Evolutionary conservation across 1,140 invertebrate genomes (phyloP).

Genomic region (Argopecten irradians): DNA sequence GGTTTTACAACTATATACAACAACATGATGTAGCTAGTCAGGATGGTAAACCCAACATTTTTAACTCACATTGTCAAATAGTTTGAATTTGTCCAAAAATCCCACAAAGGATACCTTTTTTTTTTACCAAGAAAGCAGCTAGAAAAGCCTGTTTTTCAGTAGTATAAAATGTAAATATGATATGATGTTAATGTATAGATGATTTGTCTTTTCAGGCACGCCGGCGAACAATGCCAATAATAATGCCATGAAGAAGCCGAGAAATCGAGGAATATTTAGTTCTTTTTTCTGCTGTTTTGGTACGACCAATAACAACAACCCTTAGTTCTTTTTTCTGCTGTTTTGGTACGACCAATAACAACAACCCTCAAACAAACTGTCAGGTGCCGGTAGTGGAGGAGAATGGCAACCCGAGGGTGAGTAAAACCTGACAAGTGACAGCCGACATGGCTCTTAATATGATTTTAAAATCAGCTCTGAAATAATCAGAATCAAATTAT

Average conservation of each 20-base stretch:
- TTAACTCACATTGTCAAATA: no score
- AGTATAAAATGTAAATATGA: no score
- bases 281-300: conserved; percentile 92
- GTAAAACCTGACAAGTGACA: conserved; percentile 28
- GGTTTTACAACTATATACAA: not conserved
- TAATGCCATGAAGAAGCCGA: conserved; percentile 81
- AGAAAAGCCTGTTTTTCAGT: no score
- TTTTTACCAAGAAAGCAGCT: no score
- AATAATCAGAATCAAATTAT: no score
- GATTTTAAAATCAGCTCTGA: not conserved
- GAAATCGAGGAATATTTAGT: conserved; percentile 86
- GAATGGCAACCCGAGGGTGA: conserved; percentile 72
- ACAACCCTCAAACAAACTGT: conserved; percentile 63
- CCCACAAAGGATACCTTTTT: no score
- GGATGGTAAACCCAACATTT: no score
- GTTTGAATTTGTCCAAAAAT: no score
- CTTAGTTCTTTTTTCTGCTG: conserved; percentile 91
- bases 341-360: conserved; percentile 80
- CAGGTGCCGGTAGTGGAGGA: conserved; percentile 66
- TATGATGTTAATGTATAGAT: no score
- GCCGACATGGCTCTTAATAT: not conserved
- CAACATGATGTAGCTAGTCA: no score
- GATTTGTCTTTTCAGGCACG: conserved; percentile 71
- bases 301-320: conserved; percentile 72
- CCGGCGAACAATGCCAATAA: conserved; percentile 54